Conservation (phyloP, 2,797 vertebrate species). For the Pipistrellus nathusii region DNA sequence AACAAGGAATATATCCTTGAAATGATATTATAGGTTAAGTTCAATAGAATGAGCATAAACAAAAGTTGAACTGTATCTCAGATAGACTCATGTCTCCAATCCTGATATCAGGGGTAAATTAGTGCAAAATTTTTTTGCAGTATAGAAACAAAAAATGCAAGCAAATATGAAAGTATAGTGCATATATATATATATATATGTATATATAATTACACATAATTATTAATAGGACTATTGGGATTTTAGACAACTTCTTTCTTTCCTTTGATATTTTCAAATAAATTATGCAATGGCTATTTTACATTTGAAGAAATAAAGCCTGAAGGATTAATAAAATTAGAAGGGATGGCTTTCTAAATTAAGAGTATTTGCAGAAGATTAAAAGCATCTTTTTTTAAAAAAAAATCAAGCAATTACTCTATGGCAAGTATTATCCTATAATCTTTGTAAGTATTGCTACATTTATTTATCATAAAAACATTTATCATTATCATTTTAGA, state of each 20-base stretch:
- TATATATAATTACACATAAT: neutral
- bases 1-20: conserved; percentile 63
- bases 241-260: neutral
- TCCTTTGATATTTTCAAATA: conserved; percentile 13
- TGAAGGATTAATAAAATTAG: conserved; percentile 19
- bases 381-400: neutral
- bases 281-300: conserved; percentile 7
- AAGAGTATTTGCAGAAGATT: neutral
- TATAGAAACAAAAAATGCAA: neutral
- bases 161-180: neutral
- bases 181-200: neutral
- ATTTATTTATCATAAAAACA: neutral
- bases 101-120: neutral
- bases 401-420: neutral
- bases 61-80: conserved; percentile 5
- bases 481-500: neutral
- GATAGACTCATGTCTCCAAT: neutral
- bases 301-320: neutral
- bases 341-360: conserved; percentile 28
- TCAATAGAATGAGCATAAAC: neutral
- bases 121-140: neutral
- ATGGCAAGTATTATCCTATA: neutral
- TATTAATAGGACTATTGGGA: neutral
- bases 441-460: neutral
- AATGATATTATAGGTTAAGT: conserved; percentile 50